These are phyloP conservation scores for Platysternon megacephalum DNA, from an alignment of 2,113 vertebrate genomes.

Conservation along the genomic window DNA sequence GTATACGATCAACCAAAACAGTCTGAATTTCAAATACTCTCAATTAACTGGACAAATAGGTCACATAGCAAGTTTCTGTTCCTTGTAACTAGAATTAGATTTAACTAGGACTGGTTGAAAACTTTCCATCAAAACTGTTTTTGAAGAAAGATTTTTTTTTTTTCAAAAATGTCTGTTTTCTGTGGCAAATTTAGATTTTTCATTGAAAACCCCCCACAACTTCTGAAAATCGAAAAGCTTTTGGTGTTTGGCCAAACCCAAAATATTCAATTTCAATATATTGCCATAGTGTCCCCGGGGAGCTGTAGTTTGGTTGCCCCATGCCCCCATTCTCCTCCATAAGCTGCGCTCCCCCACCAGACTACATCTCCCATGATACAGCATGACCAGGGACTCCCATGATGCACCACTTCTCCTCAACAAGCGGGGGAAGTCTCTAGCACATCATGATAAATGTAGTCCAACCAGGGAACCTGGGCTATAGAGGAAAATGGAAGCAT, in stretches of 20 bases:
- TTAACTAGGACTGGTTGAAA: background rate
- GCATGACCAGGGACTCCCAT: background rate
- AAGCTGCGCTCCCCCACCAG: background rate
- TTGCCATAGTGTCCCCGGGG: background rate
- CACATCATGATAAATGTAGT: fast-evolving
- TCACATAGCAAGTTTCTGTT: background rate
- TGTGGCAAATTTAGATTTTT: background rate
- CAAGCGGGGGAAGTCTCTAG: background rate
- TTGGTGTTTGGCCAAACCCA: background rate
- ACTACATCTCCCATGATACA: background rate
- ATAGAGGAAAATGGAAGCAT: background rate
- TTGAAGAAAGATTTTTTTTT: background rate
- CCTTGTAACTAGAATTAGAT: background rate
- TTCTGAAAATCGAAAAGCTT: background rate
- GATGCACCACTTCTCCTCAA: background rate
- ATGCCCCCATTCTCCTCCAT: background rate
- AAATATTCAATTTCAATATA: background rate
- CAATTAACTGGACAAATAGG: too few species aligned
- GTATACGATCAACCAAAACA: too few species aligned
- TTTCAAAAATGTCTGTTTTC: background rate
- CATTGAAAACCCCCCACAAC: background rate
- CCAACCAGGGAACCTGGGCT: fast-evolving
- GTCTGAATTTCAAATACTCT: too few species aligned
- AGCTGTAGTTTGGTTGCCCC: background rate
- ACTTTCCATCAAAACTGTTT: background rate